Conservation (phyloP, 64 coral and sea anemone species). For the Porites lutea region DNA sequence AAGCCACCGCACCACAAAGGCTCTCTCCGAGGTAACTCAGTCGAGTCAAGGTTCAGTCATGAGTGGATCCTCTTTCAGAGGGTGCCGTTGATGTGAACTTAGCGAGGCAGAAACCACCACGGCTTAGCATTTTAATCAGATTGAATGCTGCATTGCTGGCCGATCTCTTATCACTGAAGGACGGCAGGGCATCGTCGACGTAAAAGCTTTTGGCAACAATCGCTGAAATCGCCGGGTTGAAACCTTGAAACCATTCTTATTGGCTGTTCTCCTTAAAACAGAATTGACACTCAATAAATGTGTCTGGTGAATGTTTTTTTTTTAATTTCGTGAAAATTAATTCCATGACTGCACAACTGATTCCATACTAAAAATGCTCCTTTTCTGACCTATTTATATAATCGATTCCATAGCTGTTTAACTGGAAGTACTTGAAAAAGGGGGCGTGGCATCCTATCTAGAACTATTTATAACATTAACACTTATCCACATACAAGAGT, state of each 20-base stretch:
- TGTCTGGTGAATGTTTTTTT: no score
- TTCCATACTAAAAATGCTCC: no score
- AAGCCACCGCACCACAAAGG: constrained; percentile 28
- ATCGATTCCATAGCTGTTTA: no score
- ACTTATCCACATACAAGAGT: no score
- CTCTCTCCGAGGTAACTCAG: background rate
- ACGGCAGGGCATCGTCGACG: constrained; percentile 63
- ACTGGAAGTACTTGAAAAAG: no score
- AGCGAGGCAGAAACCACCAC: constrained; percentile 3
- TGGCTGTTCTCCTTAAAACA: constrained; percentile 45
- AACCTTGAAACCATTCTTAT: constrained; percentile 42
- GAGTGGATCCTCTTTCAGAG: background rate
- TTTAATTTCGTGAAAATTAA: no score
- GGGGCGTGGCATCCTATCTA: no score
- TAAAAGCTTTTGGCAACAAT: constrained; percentile 61
- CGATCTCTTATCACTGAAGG: background rate
- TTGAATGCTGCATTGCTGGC: constrained; percentile 4
- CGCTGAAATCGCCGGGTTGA: background rate
- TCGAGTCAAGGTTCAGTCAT: background rate
- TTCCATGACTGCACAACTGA: no score
- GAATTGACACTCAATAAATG: constrained; percentile 13
- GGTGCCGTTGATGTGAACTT: constrained; percentile 10
- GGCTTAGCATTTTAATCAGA: background rate
- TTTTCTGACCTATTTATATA: no score
- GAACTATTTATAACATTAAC: no score